Percentiles rank a stretch among this genome's conserved stretches.
Conservation (phyloP, 2,113 vertebrate species). For the Neoarius graeffei region DNA sequence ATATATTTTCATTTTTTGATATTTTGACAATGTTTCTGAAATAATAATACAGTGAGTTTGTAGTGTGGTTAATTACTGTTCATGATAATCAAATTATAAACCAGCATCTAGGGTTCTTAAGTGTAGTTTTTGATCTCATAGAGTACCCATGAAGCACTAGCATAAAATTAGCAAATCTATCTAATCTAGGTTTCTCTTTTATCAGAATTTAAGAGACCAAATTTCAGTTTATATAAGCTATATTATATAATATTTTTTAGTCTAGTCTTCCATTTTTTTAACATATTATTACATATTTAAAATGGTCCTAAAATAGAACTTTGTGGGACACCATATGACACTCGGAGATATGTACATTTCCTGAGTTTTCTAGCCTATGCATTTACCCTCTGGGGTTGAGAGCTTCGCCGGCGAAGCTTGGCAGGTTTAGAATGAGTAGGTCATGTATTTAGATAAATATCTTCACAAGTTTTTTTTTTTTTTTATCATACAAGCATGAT, state of each 20-base stretch:
- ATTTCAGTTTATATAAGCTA: not conserved
- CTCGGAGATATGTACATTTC: not conserved
- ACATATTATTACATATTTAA: not conserved
- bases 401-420: no score
- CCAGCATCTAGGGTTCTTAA: not conserved
- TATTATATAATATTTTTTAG: not conserved
- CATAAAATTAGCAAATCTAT: not conserved
- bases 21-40: not conserved
- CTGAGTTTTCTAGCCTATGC: not conserved
- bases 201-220: not conserved
- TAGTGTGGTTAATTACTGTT: not conserved
- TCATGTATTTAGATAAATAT: no score
- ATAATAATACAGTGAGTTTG: not conserved
- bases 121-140: not conserved
- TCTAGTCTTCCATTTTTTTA: not conserved
- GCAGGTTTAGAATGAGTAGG: no score
- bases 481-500: no score
- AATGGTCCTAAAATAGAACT: not conserved
- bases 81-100: not conserved
- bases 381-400: not conserved
- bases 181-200: not conserved
- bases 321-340: constrained; percentile 1
- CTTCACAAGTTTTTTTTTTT: no score
- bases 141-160: not conserved
- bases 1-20: not conserved